Conservation (phyloP, 2,797 vertebrate genomes). For the Kryptolebias ocellatus region DNA sequence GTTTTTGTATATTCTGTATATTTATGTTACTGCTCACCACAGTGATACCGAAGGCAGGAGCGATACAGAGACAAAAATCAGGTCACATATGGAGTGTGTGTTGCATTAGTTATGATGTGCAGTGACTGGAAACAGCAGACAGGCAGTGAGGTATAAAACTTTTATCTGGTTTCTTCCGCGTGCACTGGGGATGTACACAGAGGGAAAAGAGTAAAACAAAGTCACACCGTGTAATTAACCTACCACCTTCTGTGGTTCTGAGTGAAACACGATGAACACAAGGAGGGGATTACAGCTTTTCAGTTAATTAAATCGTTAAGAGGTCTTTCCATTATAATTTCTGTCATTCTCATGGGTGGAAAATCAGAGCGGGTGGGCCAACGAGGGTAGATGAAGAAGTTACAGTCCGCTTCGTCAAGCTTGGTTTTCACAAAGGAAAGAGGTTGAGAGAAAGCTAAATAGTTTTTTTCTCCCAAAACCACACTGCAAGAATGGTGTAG, state of each 20-base stretch:
- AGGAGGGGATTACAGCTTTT: conserved; percentile 55
- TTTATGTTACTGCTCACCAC: not conserved
- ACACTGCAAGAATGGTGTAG: conserved; percentile 1
- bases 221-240: conserved; percentile 65
- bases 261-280: conserved; percentile 62
- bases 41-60: conserved; percentile 3
- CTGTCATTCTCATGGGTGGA: conserved; percentile 26
- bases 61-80: conserved; percentile 12
- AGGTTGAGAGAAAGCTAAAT: not conserved
- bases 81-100: conserved; percentile 14
- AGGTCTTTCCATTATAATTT: conserved; percentile 30
- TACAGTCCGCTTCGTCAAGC: not conserved
- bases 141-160: conserved; percentile 29
- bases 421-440: not conserved
- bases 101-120: conserved; percentile 47
- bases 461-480: not conserved
- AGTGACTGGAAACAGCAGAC: conserved; percentile 25
- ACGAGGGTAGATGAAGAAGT: not conserved
- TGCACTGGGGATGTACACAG: conserved; percentile 8
- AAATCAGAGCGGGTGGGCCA: conserved; percentile 3
- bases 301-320: conserved; percentile 73
- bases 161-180: conserved; percentile 37
- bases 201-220: conserved; percentile 24
- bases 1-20: not conserved
- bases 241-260: conserved; percentile 51